Evolutionary conservation across 2,113 vertebrate species (phyloP), one percentile per base, ranked within the genome.

Genomic region (Catagonus wagneri): DNA sequence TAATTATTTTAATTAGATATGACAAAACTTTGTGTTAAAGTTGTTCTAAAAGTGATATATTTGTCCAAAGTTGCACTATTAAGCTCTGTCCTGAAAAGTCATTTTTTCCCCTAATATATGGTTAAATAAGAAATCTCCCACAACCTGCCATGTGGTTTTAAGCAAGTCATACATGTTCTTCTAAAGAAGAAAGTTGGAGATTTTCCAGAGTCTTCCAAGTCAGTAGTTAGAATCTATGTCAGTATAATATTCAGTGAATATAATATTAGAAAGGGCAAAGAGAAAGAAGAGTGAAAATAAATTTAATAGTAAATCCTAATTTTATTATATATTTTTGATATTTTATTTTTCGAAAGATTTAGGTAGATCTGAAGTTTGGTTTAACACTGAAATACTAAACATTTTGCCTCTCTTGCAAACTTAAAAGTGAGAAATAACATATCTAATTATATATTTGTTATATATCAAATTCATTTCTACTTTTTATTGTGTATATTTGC

Each of bases 231-330:
- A 83, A 71, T 54, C 10, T 25, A 29, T 65, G 10, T 65, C 11
- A 72, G 1, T 65, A 22, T 54, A 92, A 75, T n/a, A 52, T 1
- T 0, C 3, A 78, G 27, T 66, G 8, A 96, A 17, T 13, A 86
- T 27, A 29, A 76, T 50, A 68, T 72, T 80, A 50, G n/a, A 60
- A 86, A 44, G 15, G 23, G 12, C 7, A 2, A 3, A 63, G 14
- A 65, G n/a, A 56, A 71, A 90, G 39, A 19, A 79, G 32, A 44
- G 13, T 79, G 29, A 85, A 96, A 84, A 44, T 69, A 95, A 76
- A 78, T 58, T 52, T 56, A 76, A 44, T 61, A 68, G 58, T 76
- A 32, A 80, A 32, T 88, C 34, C 8, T 32, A 60, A 68, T 88
- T 87, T 83, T 58, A 65, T 58, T 91, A 23, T 75, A 52, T 50